Evolutionary conservation across 64 coral and sea anemone species (phyloP).

Genomic region (Montipora efflorescens): DNA sequence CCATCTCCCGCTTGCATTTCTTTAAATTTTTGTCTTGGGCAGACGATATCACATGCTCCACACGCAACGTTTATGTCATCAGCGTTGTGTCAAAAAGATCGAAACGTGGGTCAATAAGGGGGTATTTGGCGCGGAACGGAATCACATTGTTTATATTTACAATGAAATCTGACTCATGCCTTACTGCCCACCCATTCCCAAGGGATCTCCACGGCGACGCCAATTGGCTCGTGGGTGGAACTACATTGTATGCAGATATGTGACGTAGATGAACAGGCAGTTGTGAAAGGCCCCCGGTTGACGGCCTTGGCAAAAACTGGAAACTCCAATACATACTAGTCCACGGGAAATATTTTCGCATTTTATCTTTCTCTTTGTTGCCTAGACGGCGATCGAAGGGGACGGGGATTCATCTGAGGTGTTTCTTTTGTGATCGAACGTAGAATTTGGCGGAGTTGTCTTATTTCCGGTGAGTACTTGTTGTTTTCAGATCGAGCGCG

Average conservation of each 20-base stretch:
- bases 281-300: constrained; percentile 62
- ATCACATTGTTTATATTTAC: constrained; percentile 59
- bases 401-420: constrained; percentile 4
- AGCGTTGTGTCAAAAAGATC: not conserved
- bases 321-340: constrained; percentile 38
- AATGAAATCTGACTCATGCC: constrained; percentile 44
- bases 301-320: constrained; percentile 43
- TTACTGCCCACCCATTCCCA: constrained; percentile 59
- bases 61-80: constrained; percentile 44
- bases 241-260: constrained; percentile 30
- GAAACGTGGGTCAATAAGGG: not conserved
- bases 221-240: constrained; percentile 45
- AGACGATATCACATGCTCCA: not conserved
- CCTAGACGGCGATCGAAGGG: constrained; percentile 20
- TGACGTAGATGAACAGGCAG: constrained; percentile 50
- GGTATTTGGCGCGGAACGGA: constrained; percentile 47
- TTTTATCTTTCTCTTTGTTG: not conserved
- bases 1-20: constrained; percentile 11
- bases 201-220: constrained; percentile 30
- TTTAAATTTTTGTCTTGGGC: not conserved
- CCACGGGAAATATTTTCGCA: not conserved
- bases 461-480: constrained; percentile 49
- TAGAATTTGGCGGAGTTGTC: constrained; percentile 19
- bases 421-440: constrained; percentile 38
- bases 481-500: constrained; percentile 45